A percentile compares a stretch with the other conserved stretches of the same genome.
phyloP scores from a whole-genome alignment of 2,113 vertebrate genomes.

The Leucosticte australis region DNA sequence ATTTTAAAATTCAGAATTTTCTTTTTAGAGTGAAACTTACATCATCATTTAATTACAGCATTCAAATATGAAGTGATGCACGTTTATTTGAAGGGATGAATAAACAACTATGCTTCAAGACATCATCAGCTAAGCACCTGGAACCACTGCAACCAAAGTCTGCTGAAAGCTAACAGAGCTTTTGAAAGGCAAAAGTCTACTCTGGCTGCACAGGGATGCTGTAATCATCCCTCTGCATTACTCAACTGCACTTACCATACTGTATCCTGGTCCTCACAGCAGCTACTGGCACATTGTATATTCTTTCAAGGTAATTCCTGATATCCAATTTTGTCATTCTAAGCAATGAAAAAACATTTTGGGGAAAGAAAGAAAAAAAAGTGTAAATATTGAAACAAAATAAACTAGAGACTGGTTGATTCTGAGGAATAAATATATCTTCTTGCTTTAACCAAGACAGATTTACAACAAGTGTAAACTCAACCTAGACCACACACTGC shows the following conservation, averaged over 20 bases:
- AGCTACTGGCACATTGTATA: conserved; percentile 88
- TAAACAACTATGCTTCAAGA: neutral
- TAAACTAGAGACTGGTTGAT: neutral
- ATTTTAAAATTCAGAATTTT: neutral
- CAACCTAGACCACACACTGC: neutral
- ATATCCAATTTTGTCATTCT: conserved; percentile 96
- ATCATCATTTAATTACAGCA: neutral
- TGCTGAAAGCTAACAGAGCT: neutral
- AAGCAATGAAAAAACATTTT: neutral
- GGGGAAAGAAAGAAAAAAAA: neutral
- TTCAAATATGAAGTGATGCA: neutral
- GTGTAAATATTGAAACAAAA: neutral
- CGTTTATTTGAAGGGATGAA: neutral
- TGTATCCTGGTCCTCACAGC: conserved; percentile 91
- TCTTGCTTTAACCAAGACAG: neutral
- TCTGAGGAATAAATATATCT: neutral
- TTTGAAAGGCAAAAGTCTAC: neutral
- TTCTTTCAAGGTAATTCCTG: conserved; percentile 90
- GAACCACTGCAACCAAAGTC: neutral
- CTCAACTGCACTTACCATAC: conserved; percentile 77
- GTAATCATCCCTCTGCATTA: neutral
- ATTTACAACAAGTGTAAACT: neutral
- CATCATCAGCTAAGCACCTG: neutral
- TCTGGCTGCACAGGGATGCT: neutral
- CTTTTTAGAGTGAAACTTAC: neutral